These are phyloP conservation scores for Lagopus muta DNA, from an alignment of 2,113 vertebrate species.

Conservation along the genomic window DNA sequence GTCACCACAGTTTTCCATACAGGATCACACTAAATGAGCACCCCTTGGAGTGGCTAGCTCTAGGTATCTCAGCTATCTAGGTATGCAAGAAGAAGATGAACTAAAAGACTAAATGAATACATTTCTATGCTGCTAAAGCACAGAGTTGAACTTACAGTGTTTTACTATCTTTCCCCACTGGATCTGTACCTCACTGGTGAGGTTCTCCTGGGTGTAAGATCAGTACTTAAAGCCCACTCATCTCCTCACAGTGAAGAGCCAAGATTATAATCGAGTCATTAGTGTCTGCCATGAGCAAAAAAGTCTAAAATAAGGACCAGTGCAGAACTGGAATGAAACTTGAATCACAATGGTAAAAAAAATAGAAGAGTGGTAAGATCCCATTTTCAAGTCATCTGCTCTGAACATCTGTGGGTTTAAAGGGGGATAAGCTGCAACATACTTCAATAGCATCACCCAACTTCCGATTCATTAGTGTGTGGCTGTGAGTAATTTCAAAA, in stretches of 20 bases:
- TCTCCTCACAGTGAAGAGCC: not conserved
- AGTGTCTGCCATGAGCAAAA: not conserved
- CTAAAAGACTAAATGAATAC: not conserved
- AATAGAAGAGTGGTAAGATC: accelerated
- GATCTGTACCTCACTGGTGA: not conserved
- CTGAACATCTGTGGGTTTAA: not conserved
- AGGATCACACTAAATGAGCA: not conserved
- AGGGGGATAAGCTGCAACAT: not conserved
- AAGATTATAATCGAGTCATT: not conserved
- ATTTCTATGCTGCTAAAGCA: not conserved
- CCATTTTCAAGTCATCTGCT: not conserved
- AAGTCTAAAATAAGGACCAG: not conserved
- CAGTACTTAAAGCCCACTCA: not conserved
- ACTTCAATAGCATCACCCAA: not conserved
- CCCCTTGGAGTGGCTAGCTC: not conserved
- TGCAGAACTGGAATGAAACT: not conserved
- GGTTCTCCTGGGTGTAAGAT: not conserved
- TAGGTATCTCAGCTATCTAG: not conserved
- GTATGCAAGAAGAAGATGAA: not conserved
- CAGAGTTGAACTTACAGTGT: not conserved
- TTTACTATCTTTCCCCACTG: not conserved
- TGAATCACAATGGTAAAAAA: not conserved
- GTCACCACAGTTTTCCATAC: no score
- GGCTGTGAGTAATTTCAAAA: conserved; percentile 36
- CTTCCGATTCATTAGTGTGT: not conserved